Evolutionary conservation across 2,888 invertebrate species (phyloP).

Genomic region (Drosophila kambysellisi): DNA sequence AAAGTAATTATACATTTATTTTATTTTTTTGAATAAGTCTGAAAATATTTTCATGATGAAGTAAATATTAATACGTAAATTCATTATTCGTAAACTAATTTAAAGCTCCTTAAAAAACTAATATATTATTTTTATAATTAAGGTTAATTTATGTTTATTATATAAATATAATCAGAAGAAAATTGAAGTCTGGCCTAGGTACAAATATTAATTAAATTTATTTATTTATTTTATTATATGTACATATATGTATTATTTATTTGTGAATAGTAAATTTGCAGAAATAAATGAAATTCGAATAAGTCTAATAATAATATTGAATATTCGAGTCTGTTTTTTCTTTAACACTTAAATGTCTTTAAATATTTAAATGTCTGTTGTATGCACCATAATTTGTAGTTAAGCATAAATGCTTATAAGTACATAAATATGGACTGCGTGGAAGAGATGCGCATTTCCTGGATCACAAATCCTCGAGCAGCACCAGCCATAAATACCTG

Average conservation of each 20-base stretch:
- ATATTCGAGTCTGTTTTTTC: neutral
- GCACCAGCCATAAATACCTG: conserved; percentile 39
- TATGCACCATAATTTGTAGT: neutral
- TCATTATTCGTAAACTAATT: neutral
- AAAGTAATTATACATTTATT: neutral
- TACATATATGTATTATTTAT: neutral
- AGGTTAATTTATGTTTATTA: neutral
- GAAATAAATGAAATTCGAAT: too few relatives aligned
- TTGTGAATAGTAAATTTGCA: neutral
- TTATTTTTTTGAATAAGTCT: neutral
- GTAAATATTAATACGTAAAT: too few relatives aligned
- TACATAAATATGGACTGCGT: neutral
- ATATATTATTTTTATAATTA: neutral
- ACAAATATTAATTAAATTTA: neutral
- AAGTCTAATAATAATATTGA: neutral
- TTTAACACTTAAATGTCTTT: neutral
- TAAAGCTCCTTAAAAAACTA: neutral
- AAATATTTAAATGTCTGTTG: neutral
- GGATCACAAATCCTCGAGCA: conserved; percentile 21
- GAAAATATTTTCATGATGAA: neutral
- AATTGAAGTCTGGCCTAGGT: neutral
- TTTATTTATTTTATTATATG: too few relatives aligned
- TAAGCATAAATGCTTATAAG: neutral
- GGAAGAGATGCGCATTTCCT: conserved; percentile 3
- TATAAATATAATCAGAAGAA: neutral